Evolutionary conservation across 2,888 invertebrate species (phyloP), one percentile per base, ranked within the genome.

Genomic region (Drosophila neoperkinsi): DNA sequence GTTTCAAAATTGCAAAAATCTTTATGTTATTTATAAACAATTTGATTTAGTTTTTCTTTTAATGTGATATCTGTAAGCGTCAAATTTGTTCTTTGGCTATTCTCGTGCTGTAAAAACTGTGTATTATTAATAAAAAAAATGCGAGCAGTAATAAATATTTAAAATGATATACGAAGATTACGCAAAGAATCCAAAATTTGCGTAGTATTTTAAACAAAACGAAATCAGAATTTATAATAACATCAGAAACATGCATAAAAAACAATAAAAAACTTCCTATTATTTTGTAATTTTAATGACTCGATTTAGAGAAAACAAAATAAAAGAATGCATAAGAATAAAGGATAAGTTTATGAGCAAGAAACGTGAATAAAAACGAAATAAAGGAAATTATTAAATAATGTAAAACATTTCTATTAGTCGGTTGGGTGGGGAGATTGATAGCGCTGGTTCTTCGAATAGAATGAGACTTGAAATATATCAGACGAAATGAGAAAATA

Each of bases 201-300:
- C 61, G 69, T 79, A 53, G 65, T 77, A 81, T 73, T 80, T 83
- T 78, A 79, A 79, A 55, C 46, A 49, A 72, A 51, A 34, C 18
- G 46, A 58, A 57, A 57, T 18, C 33, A 55, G 55, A 67, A 63
- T 33, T 59, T 43, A 75, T 9, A 66, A 71, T 61, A 71, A 72
- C 56, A 71, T 64, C 57, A 65, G 53, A 56, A 50, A 57, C 9
- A 64, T 57, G 56, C n/a, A 53, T 34, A 71, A 62, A 74, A 59
- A 68, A 56, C 60, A 74, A 69, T 62, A 86, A 80, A 34, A 76
- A 85, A 82, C 84, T 87, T 87, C 90, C 87, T 87, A 88, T 83
- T 87, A 87, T 87, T 87, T 89, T 83, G 80, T 89, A 89, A 84
- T 84, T 85, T 77, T 83, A 85, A 73, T 74, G 72, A 74, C 71